Evolutionary conservation across 2,888 invertebrate genomes (phyloP).

Genomic region (Eristalis intricaria): DNA sequence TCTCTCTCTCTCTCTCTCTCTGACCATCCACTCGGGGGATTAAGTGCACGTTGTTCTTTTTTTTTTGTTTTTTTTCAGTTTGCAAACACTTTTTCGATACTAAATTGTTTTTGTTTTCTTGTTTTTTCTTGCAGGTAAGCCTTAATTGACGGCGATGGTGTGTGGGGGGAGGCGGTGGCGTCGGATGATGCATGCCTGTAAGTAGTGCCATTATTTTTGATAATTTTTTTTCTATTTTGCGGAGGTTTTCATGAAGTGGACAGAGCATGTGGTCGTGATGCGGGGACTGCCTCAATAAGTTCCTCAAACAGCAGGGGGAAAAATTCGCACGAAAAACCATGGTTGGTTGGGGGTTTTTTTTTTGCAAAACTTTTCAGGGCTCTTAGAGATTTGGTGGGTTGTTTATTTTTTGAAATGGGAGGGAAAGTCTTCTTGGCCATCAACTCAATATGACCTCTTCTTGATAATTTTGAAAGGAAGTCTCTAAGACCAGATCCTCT

Average conservation of each 20-base stretch:
- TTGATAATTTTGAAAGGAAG: too few species aligned
- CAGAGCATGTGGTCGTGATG: neutral
- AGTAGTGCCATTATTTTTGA: neutral
- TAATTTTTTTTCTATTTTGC: neutral
- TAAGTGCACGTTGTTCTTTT: conserved; percentile 34
- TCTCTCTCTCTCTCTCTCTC: conserved; percentile 1
- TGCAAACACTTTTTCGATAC: conserved; percentile 9
- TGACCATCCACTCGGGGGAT: conserved; percentile 39
- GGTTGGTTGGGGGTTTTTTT: neutral
- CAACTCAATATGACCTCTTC: too few species aligned
- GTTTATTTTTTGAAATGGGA: too few species aligned
- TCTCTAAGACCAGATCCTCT: too few species aligned
- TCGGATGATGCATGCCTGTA: conserved; percentile 16
- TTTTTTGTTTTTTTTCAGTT: neutral
- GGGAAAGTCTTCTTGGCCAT: too few species aligned
- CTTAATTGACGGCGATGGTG: conserved; percentile 25
- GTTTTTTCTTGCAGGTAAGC: conserved; percentile 57
- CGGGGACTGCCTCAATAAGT: neutral
- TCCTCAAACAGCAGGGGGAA: neutral
- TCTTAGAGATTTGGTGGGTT: neutral
- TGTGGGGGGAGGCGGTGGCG: too few species aligned
- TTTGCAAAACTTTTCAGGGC: neutral
- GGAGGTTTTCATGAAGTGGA: neutral
- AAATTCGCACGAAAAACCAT: neutral
- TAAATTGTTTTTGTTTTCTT: conserved; percentile 13